A percentile compares a stretch with the other conserved stretches of the same genome.
phyloP scores from a whole-genome alignment of 2,113 vertebrate genomes.

The Hydrolagus affinis region DNA sequence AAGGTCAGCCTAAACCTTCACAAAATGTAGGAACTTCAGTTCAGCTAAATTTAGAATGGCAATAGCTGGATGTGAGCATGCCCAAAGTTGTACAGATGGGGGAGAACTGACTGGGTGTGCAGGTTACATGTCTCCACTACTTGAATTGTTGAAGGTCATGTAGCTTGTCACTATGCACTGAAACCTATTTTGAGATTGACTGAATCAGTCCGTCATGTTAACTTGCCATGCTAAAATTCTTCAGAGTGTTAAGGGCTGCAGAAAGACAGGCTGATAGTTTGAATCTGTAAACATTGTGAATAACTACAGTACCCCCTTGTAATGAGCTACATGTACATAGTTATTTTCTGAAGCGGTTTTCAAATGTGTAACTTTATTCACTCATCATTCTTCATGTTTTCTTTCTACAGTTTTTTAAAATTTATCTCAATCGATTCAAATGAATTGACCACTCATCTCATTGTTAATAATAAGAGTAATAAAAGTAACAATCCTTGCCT shows the following conservation, averaged over 20 bases:
- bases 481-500: too few species aligned
- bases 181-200: not conserved
- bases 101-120: not conserved
- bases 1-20: not conserved
- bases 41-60: not conserved
- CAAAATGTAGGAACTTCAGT: not conserved
- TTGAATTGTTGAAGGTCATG: not conserved
- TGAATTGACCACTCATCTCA: too few species aligned
- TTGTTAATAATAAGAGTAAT: too few species aligned
- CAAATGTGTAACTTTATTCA: not conserved
- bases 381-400: not conserved
- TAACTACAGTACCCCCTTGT: not conserved
- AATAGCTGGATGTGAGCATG: not conserved
- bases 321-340: not conserved
- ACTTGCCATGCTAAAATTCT: not conserved
- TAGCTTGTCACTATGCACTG: not conserved
- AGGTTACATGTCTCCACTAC: not conserved
- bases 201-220: not conserved
- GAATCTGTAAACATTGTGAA: not conserved
- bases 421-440: not conserved
- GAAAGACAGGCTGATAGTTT: not conserved
- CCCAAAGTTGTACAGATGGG: not conserved
- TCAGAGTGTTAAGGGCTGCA: not conserved
- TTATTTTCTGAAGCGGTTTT: not conserved
- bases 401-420: not conserved